Base-by-base conservation (phyloP, 2,113 vertebrate species). In the Psittacara wagleri region DNA sequence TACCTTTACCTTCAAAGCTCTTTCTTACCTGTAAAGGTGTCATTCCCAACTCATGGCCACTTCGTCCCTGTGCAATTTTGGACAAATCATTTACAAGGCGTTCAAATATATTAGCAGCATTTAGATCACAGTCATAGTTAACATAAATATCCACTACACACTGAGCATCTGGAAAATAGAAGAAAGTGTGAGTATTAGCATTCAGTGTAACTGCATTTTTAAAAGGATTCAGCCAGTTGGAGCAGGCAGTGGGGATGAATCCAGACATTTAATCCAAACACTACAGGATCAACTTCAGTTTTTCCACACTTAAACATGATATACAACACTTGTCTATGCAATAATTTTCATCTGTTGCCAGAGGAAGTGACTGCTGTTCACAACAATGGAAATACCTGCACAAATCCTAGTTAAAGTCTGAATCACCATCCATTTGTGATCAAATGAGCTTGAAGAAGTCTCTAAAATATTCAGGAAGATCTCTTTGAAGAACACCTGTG, bases 361-460 rank as follows among this genome's bases (percentile, higher is more conserved):
- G 31, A 83, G 52, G 11, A 64, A 87, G 29, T 10, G 11, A 29
- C 48, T 28, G 6, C 27, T 68, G 76, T 31, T 77, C 23, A 83
- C 17, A 66, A 16, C 37, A 86, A 67, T 41, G 29, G 51, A 78
- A 87, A 64, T 98, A 99, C 99, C 99, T 99, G 99, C 99, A 97
- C 99, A 99, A 97, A 99, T 99, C 93, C 99, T 99, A 9, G 99
- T 99, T 78, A 99, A 98, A 17, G 99, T 99, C 98, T 99, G 99
- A 95, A 99, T 99, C 67, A 99, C 99, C 99, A 99, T 99, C 99
- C 99, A 99, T 92, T 99, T 99, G 97, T 99, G 99, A 92, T 99
- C 99, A 88, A 99, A 99, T 52, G 99, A 99, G 98, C 99, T 99
- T 63, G 99, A 98, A 22, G 99, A 99, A 6, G 99, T 99, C 96